Evolutionary conservation across 2,888 invertebrate species (phyloP).

Genomic region (Chironomus riparius): DNA sequence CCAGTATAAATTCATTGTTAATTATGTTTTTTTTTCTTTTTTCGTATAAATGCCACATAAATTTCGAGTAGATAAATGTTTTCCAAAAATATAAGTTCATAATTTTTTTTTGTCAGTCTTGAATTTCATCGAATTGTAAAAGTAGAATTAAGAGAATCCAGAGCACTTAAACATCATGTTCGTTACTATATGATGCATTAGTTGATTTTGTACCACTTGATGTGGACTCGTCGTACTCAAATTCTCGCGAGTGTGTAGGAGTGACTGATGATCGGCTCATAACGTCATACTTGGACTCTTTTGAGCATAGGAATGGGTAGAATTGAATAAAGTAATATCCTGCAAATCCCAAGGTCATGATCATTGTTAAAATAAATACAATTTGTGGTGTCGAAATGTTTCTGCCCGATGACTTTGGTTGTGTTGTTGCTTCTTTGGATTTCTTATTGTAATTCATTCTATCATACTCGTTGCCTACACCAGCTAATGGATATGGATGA

Average conservation of each 20-base stretch:
- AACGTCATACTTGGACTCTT: conserved; percentile 40
- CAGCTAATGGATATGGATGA: background rate
- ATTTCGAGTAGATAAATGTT: background rate
- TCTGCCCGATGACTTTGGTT: background rate
- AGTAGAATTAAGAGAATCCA: background rate
- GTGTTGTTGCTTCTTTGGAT: background rate
- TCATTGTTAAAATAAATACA: conserved; percentile 45
- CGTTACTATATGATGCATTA: conserved; percentile 11
- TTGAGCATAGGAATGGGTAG: conserved; percentile 52
- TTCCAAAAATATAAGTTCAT: background rate
- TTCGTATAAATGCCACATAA: background rate
- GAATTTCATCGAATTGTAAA: background rate
- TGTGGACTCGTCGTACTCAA: conserved; percentile 24
- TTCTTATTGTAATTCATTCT: background rate
- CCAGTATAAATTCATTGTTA: no score
- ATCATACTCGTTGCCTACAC: conserved; percentile 18
- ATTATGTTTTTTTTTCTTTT: background rate
- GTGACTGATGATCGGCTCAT: conserved; percentile 41
- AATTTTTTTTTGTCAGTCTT: conserved; percentile 6
- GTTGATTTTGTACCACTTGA: conserved; percentile 22
- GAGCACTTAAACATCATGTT: conserved; percentile 16
- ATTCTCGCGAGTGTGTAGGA: conserved; percentile 31
- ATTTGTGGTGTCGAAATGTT: conserved; percentile 57
- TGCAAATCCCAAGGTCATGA: conserved; percentile 47
- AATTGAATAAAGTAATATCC: conserved; percentile 57